phyloP scores from a whole-genome alignment of 2,113 vertebrate species.

The Leptobrachium ailaonicum region DNA sequence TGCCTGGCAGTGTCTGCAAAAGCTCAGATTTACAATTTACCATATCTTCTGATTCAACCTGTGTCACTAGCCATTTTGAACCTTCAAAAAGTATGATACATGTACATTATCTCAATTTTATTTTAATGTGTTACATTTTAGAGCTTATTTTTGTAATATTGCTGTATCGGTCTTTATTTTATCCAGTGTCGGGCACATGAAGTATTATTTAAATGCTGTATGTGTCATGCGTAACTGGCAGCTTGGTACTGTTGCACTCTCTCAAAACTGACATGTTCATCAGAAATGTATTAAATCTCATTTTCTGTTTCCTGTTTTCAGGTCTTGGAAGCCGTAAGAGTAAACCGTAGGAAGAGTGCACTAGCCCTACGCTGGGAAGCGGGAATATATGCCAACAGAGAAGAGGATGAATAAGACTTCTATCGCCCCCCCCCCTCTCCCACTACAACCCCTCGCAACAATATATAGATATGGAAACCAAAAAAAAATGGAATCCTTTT shows the following conservation, averaged over 20 bases:
- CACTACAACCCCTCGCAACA: not conserved
- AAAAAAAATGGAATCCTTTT: slow-evolving; percentile 45
- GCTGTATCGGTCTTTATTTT: no score
- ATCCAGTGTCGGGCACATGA: no score
- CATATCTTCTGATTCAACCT: no score
- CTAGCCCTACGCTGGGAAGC: slow-evolving; percentile 95
- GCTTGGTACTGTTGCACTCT: no score
- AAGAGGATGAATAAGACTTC: slow-evolving; percentile 74
- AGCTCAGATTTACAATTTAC: no score
- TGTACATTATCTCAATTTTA: no score
- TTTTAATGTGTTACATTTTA: no score
- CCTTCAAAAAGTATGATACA: no score
- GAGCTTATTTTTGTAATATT: no score
- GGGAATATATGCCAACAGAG: slow-evolving; percentile 91
- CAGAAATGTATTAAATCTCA: slow-evolving; percentile 7
- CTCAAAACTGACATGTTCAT: not conserved
- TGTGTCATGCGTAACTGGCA: not conserved
- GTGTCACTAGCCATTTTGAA: no score
- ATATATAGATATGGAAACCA: slow-evolving; percentile 54
- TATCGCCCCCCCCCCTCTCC: slow-evolving; percentile 51
- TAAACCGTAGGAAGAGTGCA: slow-evolving; percentile 92
- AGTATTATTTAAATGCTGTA: not conserved
- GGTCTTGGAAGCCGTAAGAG: slow-evolving; percentile 94
- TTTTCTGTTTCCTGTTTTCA: slow-evolving; percentile 52
- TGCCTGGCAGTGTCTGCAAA: no score